A percentile compares a stretch with the other conserved stretches of the same genome.
Evolutionary conservation across 2,113 vertebrate species (phyloP).

Genomic region (Notechis scutatus): DNA sequence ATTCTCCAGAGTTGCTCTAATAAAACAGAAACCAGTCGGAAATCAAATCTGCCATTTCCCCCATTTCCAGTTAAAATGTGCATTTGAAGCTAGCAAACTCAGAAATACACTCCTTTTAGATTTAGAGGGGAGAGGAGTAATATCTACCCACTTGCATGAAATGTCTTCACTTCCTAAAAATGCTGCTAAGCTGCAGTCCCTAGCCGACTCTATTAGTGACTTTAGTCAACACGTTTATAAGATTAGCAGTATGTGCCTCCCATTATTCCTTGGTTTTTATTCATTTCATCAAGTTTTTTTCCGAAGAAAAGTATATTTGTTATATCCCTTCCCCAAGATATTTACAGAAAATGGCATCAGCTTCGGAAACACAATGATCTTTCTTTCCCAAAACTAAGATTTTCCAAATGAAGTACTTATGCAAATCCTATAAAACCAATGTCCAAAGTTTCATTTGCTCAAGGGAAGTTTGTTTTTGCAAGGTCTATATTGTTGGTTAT

Average conservation of each 20-base stretch:
- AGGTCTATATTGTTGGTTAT: neutral
- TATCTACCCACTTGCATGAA: neutral
- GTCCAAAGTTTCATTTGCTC: constrained; percentile 17
- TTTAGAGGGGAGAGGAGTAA: neutral
- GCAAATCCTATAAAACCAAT: neutral
- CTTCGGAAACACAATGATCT: neutral
- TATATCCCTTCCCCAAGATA: neutral
- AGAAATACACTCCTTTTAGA: neutral
- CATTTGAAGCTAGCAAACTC: neutral
- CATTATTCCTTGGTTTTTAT: neutral
- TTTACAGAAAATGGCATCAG: neutral
- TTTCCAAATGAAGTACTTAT: constrained; percentile 12
- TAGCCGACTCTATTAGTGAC: neutral
- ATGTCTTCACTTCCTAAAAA: neutral
- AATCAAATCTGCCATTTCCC: neutral
- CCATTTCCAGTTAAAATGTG: neutral
- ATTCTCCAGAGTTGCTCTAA: neutral
- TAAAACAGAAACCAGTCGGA: neutral
- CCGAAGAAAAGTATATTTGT: neutral
- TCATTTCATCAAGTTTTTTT: neutral
- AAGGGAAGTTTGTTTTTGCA: neutral
- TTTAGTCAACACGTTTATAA: neutral
- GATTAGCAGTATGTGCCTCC: neutral
- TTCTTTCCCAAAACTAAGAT: constrained; percentile 24
- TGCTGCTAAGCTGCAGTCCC: neutral